A percentile compares a stretch with the other conserved stretches of the same genome.
Conservation (phyloP, 2,888 invertebrate genomes). For the Standfussiana lucernea region DNA sequence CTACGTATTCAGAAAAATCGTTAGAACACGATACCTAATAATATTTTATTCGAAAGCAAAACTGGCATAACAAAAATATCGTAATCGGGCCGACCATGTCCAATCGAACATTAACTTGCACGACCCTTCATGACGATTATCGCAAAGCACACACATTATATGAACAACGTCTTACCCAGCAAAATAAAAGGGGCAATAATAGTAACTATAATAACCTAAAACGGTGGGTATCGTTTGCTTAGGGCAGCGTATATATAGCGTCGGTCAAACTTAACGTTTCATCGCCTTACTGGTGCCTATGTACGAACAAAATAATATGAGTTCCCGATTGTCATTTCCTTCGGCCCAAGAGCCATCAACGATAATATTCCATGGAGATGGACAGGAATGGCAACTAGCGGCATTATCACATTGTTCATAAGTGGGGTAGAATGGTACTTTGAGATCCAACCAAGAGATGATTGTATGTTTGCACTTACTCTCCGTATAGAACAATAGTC, state of each 20-base stretch:
- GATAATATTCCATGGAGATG: constrained; percentile 36
- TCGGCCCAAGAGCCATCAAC: constrained; percentile 44
- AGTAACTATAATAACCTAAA: constrained; percentile 66
- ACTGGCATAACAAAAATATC: constrained; percentile 37
- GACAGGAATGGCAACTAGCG: not conserved
- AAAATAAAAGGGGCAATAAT: constrained; percentile 68
- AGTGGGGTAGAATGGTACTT: not conserved
- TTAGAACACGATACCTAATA: not conserved
- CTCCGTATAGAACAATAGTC: not conserved
- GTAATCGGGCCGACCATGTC: constrained; percentile 37
- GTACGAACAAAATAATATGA: constrained; percentile 38
- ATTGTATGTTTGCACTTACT: not conserved
- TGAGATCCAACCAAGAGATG: not conserved
- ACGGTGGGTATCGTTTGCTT: constrained; percentile 68
- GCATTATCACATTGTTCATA: constrained; percentile 14
- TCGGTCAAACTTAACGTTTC: constrained; percentile 73
- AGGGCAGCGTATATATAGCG: constrained; percentile 67
- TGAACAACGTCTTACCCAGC: constrained; percentile 67
- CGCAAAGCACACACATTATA: constrained; percentile 64
- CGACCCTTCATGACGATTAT: constrained; percentile 55
- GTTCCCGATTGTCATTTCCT: constrained; percentile 49
- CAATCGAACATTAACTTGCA: constrained; percentile 55
- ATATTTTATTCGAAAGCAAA: constrained; percentile 16
- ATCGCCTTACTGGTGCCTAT: constrained; percentile 71
- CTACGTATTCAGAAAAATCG: not conserved